phyloP scores from a whole-genome alignment of 1,140 invertebrate species.

The Plodia interpunctella region DNA sequence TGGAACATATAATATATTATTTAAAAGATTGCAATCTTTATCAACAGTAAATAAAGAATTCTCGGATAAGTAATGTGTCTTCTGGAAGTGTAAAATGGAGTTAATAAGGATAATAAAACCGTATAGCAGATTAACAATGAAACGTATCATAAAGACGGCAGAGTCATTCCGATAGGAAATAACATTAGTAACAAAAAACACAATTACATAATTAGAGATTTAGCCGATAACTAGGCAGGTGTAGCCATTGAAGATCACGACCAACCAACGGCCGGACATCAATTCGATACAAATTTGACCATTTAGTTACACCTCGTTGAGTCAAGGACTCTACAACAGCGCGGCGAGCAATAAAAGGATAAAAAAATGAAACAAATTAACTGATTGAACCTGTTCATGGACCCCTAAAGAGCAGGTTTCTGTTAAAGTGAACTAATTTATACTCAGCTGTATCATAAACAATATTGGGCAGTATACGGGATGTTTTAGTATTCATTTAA shows the following conservation, averaged over 20 bases:
- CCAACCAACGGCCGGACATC: slow-evolving; percentile 51
- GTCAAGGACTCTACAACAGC: slow-evolving; percentile 66
- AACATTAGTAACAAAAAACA: slow-evolving; percentile 39
- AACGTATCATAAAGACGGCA: slow-evolving; percentile 16
- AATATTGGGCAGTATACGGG: slow-evolving; percentile 49
- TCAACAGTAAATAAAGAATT: no score
- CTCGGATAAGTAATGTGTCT: no score
- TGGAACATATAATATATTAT: no score
- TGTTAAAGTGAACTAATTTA: slow-evolving; percentile 71
- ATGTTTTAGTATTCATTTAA: slow-evolving; percentile 54
- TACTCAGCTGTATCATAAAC: slow-evolving; percentile 67
- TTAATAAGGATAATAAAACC: no score
- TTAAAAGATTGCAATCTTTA: no score
- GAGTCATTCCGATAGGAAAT: slow-evolving; percentile 10
- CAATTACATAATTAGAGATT: slow-evolving; percentile 66
- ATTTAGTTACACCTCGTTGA: slow-evolving; percentile 76
- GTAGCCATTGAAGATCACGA: slow-evolving; percentile 54
- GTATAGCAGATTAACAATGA: slow-evolving; percentile 16
- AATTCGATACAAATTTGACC: slow-evolving; percentile 71
- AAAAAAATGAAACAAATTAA: slow-evolving; percentile 70
- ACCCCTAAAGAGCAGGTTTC: slow-evolving; percentile 68
- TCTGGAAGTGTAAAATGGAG: no score
- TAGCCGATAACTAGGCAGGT: slow-evolving; percentile 51
- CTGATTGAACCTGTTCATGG: slow-evolving; percentile 65
- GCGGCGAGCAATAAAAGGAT: slow-evolving; percentile 51